Evolutionary conservation across 2,113 vertebrate species (phyloP), one percentile per base, ranked within the genome.

Genomic region (Oryctolagus cuniculus): DNA sequence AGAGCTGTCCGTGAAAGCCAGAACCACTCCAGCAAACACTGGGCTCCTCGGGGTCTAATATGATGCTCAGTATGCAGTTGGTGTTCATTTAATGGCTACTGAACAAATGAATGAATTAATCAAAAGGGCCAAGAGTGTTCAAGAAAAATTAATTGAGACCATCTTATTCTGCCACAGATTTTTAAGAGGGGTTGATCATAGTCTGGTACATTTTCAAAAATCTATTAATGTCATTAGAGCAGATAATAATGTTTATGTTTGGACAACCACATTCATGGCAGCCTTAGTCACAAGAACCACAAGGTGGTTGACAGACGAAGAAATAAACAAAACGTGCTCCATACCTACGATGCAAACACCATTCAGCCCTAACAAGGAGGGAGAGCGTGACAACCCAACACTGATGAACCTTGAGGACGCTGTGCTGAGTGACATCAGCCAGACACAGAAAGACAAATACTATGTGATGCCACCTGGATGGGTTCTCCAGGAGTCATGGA

Each of bases 381-480:
- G 6, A 24, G 10, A 49, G 34, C 64, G 31, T 25, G 79, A 29
- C 67, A 31, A 2, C 16, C 19, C 15, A 19, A 55, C 21, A 3
- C 1, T 27, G 34, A 36, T 36, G 34, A 53, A 80, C 25, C 27
- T 10, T 3, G 34, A 34, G 44, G 34, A 31, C 49, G 5, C 15
- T 25, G 25, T 22, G 10, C 88, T 51, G 2, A 21, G 2, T 22
- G 67, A 63, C 25, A 25, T 29, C 31, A 74, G 27, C 4, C 31
- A 25, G 3, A 34, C 15, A 38, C 67, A 25, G 27, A 58, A 83
- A 55, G 78, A 22, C 29, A 58, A 7, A 27, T 5, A 13, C 17
- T 9, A 0, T 2, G 0, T 11, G 15, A 31, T 11, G 17, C 6
- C 36, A 38, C 3, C 5, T 53, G 3, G 0, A 2, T 2, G 31